Conservation (phyloP, 2,113 vertebrate genomes). For the Opisthocomus hoazin region DNA sequence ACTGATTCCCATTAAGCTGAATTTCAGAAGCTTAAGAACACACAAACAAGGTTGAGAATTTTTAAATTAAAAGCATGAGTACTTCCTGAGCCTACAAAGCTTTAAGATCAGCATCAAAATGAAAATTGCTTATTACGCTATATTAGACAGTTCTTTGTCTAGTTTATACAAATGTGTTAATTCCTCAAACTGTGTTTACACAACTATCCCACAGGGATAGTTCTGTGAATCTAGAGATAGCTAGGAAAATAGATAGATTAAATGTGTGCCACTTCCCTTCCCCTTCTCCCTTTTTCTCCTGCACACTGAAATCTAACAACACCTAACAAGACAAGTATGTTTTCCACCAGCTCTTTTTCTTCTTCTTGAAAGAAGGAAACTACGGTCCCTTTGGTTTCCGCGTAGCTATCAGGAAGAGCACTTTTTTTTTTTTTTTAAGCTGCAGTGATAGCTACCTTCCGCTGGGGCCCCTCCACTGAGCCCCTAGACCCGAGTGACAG, state of each 20-base stretch:
- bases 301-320: not conserved
- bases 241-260: not conserved
- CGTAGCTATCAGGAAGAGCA: not conserved
- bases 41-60: not conserved
- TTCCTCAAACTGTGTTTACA: not conserved
- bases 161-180: not conserved
- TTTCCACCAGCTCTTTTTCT: not conserved
- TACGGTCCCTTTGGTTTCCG: not conserved
- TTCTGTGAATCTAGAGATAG: not conserved
- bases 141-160: not conserved
- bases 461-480: not conserved
- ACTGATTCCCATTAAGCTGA: not conserved
- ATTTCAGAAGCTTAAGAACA: not conserved
- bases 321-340: not conserved
- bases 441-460: not conserved
- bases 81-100: not conserved
- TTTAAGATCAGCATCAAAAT: not conserved
- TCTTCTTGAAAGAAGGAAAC: slow-evolving; percentile 1
- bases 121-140: not conserved
- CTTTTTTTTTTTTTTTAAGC: not conserved
- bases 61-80: not conserved
- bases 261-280: not conserved
- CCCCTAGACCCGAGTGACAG: not conserved
- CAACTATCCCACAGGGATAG: not conserved
- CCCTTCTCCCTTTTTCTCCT: not conserved